These are phyloP conservation scores for Sebastes steindachneri DNA, from an alignment of 2,797 vertebrate species.

Conservation along the genomic window DNA sequence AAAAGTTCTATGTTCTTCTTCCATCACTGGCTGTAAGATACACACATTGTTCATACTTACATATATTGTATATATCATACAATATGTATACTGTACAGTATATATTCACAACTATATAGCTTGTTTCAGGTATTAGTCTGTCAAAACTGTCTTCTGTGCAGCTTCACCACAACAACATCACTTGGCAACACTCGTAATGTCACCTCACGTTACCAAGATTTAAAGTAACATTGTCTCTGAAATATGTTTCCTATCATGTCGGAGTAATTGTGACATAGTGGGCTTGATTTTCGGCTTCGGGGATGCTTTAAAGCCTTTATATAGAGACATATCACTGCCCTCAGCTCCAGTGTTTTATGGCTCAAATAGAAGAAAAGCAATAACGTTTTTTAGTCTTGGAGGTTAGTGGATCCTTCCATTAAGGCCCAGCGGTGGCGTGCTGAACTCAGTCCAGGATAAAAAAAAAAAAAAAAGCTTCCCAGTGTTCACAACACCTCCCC, in stretches of 20 bases:
- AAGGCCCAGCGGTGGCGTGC: slow-evolving; percentile 16
- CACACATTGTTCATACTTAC: background rate
- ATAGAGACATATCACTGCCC: slow-evolving; percentile 23
- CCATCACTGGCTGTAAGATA: background rate
- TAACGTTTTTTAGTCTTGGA: slow-evolving; percentile 37
- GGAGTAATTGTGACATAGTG: slow-evolving; percentile 35
- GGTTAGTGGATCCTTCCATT: slow-evolving; percentile 34
- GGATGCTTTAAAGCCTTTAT: slow-evolving; percentile 36
- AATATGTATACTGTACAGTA: background rate
- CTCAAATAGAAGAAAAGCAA: slow-evolving; percentile 40
- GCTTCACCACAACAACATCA: slow-evolving; percentile 17
- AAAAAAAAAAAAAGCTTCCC: slow-evolving; percentile 13
- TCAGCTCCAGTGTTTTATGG: slow-evolving; percentile 31
- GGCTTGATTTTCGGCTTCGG: slow-evolving; percentile 25
- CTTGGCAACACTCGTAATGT: slow-evolving; percentile 19
- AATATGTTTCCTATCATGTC: slow-evolving; percentile 44
- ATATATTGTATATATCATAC: background rate
- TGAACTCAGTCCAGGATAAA: slow-evolving; percentile 42
- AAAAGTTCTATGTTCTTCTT: no score
- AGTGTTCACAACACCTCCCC: slow-evolving; percentile 44
- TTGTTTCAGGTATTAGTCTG: background rate
- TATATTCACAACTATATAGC: background rate
- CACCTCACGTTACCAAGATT: slow-evolving; percentile 35
- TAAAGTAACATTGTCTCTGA: slow-evolving; percentile 34
- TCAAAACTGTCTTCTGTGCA: background rate